Base-by-base conservation (phyloP, 2,797 vertebrate genomes). In the Iguana delicatissima region DNA sequence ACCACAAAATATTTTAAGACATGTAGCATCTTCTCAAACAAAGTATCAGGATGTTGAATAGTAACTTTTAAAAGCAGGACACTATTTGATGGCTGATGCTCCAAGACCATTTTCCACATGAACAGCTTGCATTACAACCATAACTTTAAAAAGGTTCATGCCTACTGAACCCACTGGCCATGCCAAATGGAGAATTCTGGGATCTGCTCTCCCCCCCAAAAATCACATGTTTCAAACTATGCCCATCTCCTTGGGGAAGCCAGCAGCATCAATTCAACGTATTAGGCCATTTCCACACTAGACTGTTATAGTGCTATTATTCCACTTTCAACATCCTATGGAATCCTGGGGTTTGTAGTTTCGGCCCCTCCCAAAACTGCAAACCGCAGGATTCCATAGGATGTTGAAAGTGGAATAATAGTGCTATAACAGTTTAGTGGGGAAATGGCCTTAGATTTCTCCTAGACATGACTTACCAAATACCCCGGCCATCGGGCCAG, bases 401-500 rank as follows among this genome's bases (percentile, higher is more conserved):
- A 46, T 46, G 42, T 46, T 46, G 42, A 46, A 46, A 46, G 42
- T 46, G 42, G 42, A 46, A 46, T 46, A 46, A 46, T 4, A 46
- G 42, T 4, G 42, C 42, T 46, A 46, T 46, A 46, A 46, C 42
- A 46, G 42, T 46, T 4, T 46, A 46, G 42, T 46, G 42, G 2
- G 42, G 42, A 46, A 46, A 46, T 46, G 52, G 55, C 10, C 0
- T 32, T 10, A 32, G 32, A 42, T 46, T 26, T 88, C 64, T 6
- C 14, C 12, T 35, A n/a, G 5, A 81, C 14, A 20, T 59, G 35
- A 96, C 98, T 96, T 95, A 99, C 98, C 99, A 99, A 95, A 99
- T 99, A 42, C 99, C 99, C 46, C 99, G 97, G 94, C 97, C 99
- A 84, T 99, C 99, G 0, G 99, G 99, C 99, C 99, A 99, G 94